phyloP scores from a whole-genome alignment of 2,797 vertebrate species.

The Myotis findleyi region DNA sequence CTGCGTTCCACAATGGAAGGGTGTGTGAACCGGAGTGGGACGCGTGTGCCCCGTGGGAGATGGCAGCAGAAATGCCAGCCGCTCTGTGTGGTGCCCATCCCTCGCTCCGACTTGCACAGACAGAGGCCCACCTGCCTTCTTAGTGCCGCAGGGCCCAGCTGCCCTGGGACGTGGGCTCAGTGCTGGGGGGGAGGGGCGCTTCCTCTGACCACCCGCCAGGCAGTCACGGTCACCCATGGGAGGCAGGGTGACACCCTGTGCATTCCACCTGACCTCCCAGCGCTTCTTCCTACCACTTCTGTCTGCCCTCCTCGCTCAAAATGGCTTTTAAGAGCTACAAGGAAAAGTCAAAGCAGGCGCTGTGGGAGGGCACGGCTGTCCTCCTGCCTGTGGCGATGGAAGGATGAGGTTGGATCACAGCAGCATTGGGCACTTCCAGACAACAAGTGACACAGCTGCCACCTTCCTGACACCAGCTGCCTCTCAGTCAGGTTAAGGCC shows the following conservation, averaged over 20 bases:
- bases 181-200: neutral
- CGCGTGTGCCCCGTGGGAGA: neutral
- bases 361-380: rapidly evolving
- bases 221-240: rapidly evolving
- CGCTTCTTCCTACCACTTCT: neutral
- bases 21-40: rapidly evolving
- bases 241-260: rapidly evolving
- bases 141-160: rapidly evolving
- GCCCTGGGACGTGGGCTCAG: rapidly evolving
- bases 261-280: neutral
- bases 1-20: rapidly evolving
- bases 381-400: neutral
- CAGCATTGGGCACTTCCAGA: neutral
- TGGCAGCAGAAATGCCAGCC: rapidly evolving
- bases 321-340: neutral
- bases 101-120: neutral
- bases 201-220: rapidly evolving
- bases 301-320: neutral
- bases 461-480: neutral
- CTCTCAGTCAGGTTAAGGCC: neutral
- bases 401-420: neutral
- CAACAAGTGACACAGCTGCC: neutral
- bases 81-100: rapidly evolving
- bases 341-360: neutral
- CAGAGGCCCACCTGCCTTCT: rapidly evolving